Base-by-base conservation (phyloP, 2,888 invertebrate genomes). In the Mycalesis mineus region DNA sequence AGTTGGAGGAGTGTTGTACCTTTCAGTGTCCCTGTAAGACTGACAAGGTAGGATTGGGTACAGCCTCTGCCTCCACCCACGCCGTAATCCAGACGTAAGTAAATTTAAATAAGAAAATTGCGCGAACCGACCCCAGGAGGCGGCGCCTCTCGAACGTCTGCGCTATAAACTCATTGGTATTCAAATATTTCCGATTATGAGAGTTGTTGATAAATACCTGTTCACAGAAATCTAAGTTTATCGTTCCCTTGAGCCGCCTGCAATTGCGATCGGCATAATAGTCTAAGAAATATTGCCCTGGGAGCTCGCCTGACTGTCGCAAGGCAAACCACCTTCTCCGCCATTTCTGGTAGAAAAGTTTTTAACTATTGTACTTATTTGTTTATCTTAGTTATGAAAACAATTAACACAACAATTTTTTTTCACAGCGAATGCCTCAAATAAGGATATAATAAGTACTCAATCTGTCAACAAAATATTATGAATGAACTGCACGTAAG, bases 171-270 rank as follows among this genome's bases (percentile, higher is more conserved):
- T 11, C 1, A 7, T 14, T 14, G 39, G 15, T 15, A 15, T 45
- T n/a, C 5, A 29, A 29, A 44, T 31, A 9, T 45, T 45, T 47
- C 14, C n/a, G 28, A 13, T 11, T 31, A 29, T 13, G 7, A 13
- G 8, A 29, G 8, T 50, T 50, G 15, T 22, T 42, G 41, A 55
- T 59, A 73, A 72, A 70, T 85, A 97, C 96, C 92, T 98, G 97
- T 88, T 98, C 97, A 84, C 98, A 98, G 80, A 97, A 95, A 91
- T 98, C 98, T 74, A 98, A 91, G 91, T 98, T 96, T 74, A 98
- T 97, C 61, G 94, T 93, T 73, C 97, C 97, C 89, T 97, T 97
- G 68, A 95, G 91, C 74, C 96, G 95, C 70, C 95, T 92, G 80
- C 95, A 94, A 76, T 94, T 94, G 72, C 94, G 92, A 82, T 98